Conservation (phyloP, 1,140 invertebrate genomes). For the Nasonia longicornis region DNA sequence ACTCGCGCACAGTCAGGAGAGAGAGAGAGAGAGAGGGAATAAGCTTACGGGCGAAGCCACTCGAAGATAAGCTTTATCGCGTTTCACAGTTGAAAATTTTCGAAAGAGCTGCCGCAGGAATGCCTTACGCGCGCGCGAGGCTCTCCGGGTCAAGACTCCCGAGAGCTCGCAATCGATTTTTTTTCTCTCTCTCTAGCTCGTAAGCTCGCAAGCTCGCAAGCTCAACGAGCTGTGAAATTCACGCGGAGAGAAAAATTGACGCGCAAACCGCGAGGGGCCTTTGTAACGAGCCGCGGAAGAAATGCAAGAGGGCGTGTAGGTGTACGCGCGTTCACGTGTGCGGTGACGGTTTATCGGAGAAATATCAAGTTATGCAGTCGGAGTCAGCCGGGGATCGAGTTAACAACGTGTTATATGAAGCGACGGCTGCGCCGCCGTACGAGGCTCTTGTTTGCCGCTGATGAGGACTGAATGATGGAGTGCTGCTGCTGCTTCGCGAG, state of each 20-base stretch:
- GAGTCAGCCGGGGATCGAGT: not conserved
- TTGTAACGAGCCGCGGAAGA: slow-evolving; percentile 3
- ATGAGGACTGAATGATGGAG: not conserved
- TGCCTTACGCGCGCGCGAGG: not conserved
- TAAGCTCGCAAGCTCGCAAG: not conserved
- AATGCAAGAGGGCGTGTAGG: not conserved
- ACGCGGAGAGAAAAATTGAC: not conserved
- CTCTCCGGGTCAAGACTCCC: not conserved
- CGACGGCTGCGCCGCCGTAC: not conserved
- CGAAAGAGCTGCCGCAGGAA: not conserved
- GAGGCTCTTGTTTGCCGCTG: not conserved
- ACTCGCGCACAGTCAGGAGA: not conserved
- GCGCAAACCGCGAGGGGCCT: not conserved
- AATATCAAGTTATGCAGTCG: slow-evolving; percentile 8
- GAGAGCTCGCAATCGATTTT: slow-evolving; percentile 5
- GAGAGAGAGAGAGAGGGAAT: not conserved
- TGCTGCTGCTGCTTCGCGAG: not conserved
- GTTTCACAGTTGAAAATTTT: slow-evolving; percentile 24
- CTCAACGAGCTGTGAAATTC: not conserved
- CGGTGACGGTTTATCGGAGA: slow-evolving; percentile 1
- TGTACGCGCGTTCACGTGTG: not conserved
- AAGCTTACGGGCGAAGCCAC: not conserved
- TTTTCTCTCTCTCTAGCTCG: not conserved
- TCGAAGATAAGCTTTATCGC: slow-evolving; percentile 14
- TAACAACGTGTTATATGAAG: not conserved